phyloP scores from a whole-genome alignment of 2,797 vertebrate genomes.

The Sebastes trivittatus region DNA sequence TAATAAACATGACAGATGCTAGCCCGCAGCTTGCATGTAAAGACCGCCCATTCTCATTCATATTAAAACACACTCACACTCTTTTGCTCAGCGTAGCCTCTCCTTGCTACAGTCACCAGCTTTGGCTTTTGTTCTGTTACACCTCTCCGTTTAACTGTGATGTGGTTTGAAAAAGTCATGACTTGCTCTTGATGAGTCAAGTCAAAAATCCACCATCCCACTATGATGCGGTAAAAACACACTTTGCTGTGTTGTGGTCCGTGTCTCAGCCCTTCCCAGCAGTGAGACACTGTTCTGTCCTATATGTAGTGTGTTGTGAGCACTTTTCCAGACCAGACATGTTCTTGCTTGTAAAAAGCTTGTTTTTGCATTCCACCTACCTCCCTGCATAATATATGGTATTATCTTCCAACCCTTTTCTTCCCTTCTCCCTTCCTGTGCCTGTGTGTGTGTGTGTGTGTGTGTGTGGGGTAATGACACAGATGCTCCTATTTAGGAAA shows the following conservation, averaged over 20 bases:
- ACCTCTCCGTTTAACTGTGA: conserved; percentile 3
- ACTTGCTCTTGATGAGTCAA: conserved; percentile 22
- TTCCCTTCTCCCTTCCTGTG: conserved; percentile 42
- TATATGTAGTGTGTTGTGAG: conserved; percentile 55
- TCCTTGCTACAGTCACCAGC: not conserved
- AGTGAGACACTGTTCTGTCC: conserved; percentile 21
- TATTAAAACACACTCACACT: conserved; percentile 59
- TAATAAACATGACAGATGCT: conserved; percentile 58
- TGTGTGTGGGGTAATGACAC: conserved; percentile 70
- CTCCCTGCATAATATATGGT: conserved; percentile 72
- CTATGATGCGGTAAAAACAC: not conserved
- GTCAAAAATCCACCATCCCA: not conserved
- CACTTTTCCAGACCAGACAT: conserved; percentile 64
- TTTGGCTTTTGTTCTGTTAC: conserved; percentile 16
- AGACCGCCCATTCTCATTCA: conserved; percentile 55
- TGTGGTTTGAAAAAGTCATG: conserved; percentile 1
- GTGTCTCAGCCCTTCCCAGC: conserved; percentile 22
- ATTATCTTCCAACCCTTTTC: conserved; percentile 65
- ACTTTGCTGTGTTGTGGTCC: conserved; percentile 16
- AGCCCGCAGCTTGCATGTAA: conserved; percentile 56
- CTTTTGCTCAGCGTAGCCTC: conserved; percentile 15
- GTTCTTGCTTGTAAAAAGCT: conserved; percentile 77
- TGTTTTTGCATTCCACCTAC: conserved; percentile 79
- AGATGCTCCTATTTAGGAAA: conserved; percentile 67
- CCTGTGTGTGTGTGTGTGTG: conserved; percentile 37